Evolutionary conservation across 2,888 invertebrate species (phyloP), one percentile per base, ranked within the genome.

Genomic region (Aleiodes leptofemur): DNA sequence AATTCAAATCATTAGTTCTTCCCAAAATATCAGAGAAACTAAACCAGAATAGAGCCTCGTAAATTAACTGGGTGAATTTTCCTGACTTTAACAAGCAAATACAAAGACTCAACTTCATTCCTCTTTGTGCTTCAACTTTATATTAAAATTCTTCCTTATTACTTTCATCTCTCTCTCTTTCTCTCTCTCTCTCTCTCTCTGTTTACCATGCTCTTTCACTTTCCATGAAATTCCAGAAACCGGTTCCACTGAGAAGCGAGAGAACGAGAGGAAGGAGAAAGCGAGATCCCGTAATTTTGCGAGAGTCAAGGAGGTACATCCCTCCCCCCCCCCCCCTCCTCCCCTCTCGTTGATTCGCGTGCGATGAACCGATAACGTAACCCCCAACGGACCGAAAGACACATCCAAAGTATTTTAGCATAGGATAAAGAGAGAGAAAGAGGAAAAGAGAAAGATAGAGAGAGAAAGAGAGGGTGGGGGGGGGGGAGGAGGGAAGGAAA

Each of bases 301-400:
- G 48, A 16, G n/a, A 68, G n/a, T 14, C 14, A 68, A n/a, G 9
- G 29, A 51, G 31, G 31, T 16, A 3, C n/a, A 23, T 23, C 23
- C 23, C 23, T 2, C 23, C 23, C 1, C 23, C 23, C 23, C 23
- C 23, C 23, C 23, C 23, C 23, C 23, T 2, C 23, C 23, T 2
- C 23, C 23, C 23, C 23, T 23, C 13, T 51, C 31, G 29, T 29
- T 68, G 29, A 68, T 68, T 68, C 68, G 31, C 50, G 51, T 50
- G 23, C 51, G 68, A 68, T 68, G 51, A 31, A 31, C n/a, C 31
- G 68, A 68, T 68, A 68, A 68, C 51, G 68, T 31, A 69, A 72
- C 64, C 53, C 29, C 57, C 53, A 38, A 38, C 38, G 38, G 14
- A 55, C 4, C 56, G 55, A 71, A 74, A 70, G 34, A 72, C 48